Percentiles rank a stretch among this genome's conserved stretches.
Evolutionary conservation across 2,113 vertebrate genomes (phyloP).

Genomic region (Eolophus roseicapilla): DNA sequence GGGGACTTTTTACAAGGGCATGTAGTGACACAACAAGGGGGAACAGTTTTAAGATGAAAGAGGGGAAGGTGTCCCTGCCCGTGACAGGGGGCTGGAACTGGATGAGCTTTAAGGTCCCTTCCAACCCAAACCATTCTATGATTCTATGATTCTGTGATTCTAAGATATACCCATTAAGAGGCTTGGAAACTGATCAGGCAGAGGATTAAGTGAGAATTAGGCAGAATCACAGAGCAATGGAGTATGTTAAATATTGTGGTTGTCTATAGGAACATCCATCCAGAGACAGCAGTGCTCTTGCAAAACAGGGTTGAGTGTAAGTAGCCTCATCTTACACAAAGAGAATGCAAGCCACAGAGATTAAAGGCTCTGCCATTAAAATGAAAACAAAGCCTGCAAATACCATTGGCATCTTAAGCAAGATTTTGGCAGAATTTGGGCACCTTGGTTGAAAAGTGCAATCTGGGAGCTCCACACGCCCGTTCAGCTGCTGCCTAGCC

Average conservation of each 20-base stretch:
- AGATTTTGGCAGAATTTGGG: neutral
- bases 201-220: neutral
- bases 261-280: neutral
- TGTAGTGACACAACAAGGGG: neutral
- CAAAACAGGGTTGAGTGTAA: neutral
- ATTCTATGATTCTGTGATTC: neutral
- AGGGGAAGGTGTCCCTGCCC: neutral
- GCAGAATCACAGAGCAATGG: neutral
- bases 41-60: neutral
- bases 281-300: neutral
- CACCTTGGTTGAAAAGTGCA: neutral
- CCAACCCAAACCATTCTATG: neutral
- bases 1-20: neutral
- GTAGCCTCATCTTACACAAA: neutral
- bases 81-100: neutral
- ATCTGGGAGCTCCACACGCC: neutral
- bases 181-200: neutral
- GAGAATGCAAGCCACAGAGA: neutral
- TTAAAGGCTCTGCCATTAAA: neutral
- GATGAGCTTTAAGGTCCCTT: neutral
- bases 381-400: neutral
- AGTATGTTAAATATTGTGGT: neutral
- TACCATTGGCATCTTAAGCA: neutral
- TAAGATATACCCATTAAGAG: accelerated
- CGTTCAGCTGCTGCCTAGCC: neutral